Evolutionary conservation across 2,797 vertebrate genomes (phyloP).

Genomic region (Triplophysa yarkandensis): DNA sequence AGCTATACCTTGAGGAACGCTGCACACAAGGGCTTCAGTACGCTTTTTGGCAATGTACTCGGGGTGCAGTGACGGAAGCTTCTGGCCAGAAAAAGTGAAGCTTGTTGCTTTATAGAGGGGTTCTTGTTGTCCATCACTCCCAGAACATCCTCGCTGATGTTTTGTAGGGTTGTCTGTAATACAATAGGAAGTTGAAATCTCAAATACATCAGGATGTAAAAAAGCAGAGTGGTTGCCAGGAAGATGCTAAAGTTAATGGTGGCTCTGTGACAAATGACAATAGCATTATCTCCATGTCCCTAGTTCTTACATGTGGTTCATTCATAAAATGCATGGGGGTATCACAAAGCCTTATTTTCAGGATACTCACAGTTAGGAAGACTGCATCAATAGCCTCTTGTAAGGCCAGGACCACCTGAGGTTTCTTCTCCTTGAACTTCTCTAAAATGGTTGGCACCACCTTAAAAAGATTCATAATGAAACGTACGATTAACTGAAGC

Average conservation of each 20-base stretch:
- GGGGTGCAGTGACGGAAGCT: conserved; percentile 92
- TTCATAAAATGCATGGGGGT: no score
- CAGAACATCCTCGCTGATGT: conserved; percentile 91
- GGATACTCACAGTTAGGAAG: conserved; percentile 90
- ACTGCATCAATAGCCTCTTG: conserved; percentile 97
- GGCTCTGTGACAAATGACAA: no score
- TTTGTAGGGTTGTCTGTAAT: conserved; percentile 89
- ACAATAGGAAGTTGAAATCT: conserved; percentile 10
- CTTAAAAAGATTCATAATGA: conserved; percentile 68
- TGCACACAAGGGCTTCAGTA: conserved; percentile 92
- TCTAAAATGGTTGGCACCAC: conserved; percentile 95
- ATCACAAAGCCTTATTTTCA: not conserved
- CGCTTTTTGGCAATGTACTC: conserved; percentile 86
- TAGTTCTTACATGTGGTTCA: no score
- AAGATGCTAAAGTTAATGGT: not conserved
- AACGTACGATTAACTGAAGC: not conserved
- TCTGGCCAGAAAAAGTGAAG: conserved; percentile 93
- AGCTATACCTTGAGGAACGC: conserved; percentile 89
- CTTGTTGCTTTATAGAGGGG: conserved; percentile 96
- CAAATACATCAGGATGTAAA: no score
- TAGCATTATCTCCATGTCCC: no score
- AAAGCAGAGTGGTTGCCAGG: not conserved
- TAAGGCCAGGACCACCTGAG: conserved; percentile 93
- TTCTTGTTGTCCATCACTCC: conserved; percentile 99
- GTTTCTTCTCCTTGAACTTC: conserved; percentile 99